Evolutionary conservation across 2,888 invertebrate genomes (phyloP).

Genomic region (Itoplectis maculator): DNA sequence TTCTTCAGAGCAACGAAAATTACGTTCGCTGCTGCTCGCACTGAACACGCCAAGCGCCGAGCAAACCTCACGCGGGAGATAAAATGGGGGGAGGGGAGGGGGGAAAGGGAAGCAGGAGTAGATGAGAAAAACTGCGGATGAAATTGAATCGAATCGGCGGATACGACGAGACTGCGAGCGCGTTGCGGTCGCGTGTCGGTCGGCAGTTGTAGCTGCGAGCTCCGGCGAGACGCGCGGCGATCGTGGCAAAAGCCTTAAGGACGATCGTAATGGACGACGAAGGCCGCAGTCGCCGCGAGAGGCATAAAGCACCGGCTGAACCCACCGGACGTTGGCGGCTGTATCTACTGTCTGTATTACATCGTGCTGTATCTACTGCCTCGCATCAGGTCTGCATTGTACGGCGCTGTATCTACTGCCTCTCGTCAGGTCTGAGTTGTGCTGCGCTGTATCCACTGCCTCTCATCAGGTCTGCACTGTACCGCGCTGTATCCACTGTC

Average conservation of each 20-base stretch:
- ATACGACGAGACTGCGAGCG: not conserved
- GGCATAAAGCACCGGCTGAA: slow-evolving; percentile 22
- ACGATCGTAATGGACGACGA: slow-evolving; percentile 41
- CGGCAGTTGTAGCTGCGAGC: slow-evolving; percentile 11
- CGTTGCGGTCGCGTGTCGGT: slow-evolving; percentile 47
- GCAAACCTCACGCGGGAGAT: too few species aligned
- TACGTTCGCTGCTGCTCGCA: too few species aligned
- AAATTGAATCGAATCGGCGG: slow-evolving; percentile 65
- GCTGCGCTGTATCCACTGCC: not conserved
- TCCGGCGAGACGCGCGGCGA: not conserved
- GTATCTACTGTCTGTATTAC: slow-evolving; percentile 5
- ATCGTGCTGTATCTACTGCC: not conserved
- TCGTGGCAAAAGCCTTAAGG: slow-evolving; percentile 16
- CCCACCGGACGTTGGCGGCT: slow-evolving; percentile 1
- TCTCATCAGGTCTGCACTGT: not conserved
- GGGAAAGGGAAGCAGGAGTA: slow-evolving; percentile 11
- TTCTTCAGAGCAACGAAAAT: too few species aligned
- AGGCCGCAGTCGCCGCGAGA: slow-evolving; percentile 25
- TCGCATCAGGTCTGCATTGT: too few species aligned
- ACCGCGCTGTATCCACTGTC: not conserved
- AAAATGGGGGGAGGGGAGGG: not conserved
- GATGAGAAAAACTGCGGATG: slow-evolving; percentile 11
- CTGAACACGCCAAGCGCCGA: not conserved
- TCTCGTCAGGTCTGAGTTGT: too few species aligned
- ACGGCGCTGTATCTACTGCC: too few species aligned